A percentile compares a stretch with the other conserved stretches of the same genome.
Conservation (phyloP, 2,113 vertebrate species). For the Plestiodon gilberti region DNA sequence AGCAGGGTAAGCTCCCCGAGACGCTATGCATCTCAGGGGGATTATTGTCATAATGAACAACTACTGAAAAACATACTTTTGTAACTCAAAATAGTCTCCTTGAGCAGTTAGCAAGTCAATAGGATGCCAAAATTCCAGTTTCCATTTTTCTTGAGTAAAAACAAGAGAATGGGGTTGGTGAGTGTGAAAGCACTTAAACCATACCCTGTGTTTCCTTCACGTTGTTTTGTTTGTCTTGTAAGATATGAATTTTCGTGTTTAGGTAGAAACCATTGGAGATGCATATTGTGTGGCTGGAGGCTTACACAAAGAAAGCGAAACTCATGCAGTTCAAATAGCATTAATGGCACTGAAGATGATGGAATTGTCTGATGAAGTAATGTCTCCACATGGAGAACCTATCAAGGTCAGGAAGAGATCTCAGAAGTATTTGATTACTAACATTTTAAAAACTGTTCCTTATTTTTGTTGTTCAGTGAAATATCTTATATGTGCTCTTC, state of each 20-base stretch:
- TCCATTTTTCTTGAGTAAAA: constrained; percentile 2
- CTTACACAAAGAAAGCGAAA: constrained; percentile 92
- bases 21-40: too few species aligned
- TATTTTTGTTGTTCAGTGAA: neutral
- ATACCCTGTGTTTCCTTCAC: neutral
- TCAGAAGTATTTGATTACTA: constrained; percentile 12
- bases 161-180: neutral
- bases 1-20: too few species aligned
- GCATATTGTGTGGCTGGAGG: constrained; percentile 97
- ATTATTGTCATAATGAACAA: neutral
- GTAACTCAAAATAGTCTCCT: constrained; percentile 1
- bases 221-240: neutral
- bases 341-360: constrained; percentile 98
- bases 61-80: constrained; percentile 5
- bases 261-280: constrained; percentile 99
- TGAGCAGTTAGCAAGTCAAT: constrained; percentile 23
- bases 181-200: neutral
- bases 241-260: constrained; percentile 53
- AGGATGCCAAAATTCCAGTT: constrained; percentile 3
- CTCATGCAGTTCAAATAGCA: constrained; percentile 92
- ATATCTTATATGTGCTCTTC: neutral
- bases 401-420: constrained; percentile 85
- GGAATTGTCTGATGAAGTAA: constrained; percentile 93
- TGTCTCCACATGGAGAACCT: constrained; percentile 92
- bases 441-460: constrained; percentile 12